Conservation (phyloP, 1,140 invertebrate species). For the Leptonema lineaticorne region DNA sequence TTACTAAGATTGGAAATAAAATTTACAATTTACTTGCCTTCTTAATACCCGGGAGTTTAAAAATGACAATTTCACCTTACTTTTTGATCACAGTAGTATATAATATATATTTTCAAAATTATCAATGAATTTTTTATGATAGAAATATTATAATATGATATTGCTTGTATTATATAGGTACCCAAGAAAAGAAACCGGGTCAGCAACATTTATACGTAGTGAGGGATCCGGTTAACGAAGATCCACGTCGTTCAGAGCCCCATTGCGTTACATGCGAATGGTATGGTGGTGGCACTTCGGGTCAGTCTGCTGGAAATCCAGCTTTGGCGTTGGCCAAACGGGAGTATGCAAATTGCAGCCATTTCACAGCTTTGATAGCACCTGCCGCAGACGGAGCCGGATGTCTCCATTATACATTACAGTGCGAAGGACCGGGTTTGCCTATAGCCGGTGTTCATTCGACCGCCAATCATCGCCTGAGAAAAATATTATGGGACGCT, state of each 20-base stretch:
- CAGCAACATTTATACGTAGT: slow-evolving; percentile 85
- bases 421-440: slow-evolving; percentile 76
- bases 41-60: too few species aligned
- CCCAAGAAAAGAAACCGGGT: slow-evolving; percentile 76
- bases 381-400: slow-evolving; percentile 56
- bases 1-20: too few species aligned
- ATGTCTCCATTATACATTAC: slow-evolving; percentile 71
- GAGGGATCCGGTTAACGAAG: slow-evolving; percentile 67
- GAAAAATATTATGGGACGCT: slow-evolving; percentile 74
- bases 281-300: not conserved
- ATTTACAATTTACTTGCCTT: too few species aligned
- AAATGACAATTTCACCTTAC: too few species aligned
- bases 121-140: too few species aligned
- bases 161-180: slow-evolving; percentile 50
- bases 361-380: slow-evolving; percentile 71
- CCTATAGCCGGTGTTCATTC: slow-evolving; percentile 76
- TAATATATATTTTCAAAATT: too few species aligned
- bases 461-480: slow-evolving; percentile 67
- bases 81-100: too few species aligned
- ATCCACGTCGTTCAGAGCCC: slow-evolving; percentile 69
- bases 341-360: slow-evolving; percentile 78
- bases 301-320: slow-evolving; percentile 55
- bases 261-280: slow-evolving; percentile 80
- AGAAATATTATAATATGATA: too few species aligned
- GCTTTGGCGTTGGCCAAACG: slow-evolving; percentile 73